Evolutionary conservation across 1,140 invertebrate species (phyloP).

Genomic region (Drosophila grimshawi): DNA sequence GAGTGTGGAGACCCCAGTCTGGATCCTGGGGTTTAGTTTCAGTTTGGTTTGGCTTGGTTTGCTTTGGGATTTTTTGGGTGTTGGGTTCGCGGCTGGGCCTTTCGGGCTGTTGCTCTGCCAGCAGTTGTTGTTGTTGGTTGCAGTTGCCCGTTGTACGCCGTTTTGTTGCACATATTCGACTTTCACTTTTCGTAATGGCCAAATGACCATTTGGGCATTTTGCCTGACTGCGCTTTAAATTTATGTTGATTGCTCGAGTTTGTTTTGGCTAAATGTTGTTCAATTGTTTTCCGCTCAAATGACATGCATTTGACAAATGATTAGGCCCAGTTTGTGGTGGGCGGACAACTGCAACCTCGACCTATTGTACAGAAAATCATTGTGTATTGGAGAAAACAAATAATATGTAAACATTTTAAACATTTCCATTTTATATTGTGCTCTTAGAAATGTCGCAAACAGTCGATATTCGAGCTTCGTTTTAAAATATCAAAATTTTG

Average conservation of each 20-base stretch:
- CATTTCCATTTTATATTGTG: too few species aligned
- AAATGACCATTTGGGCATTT: slow-evolving; percentile 78
- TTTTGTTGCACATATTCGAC: slow-evolving; percentile 70
- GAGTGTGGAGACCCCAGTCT: slow-evolving; percentile 14
- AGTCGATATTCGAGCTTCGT: too few species aligned
- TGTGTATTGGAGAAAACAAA: too few species aligned
- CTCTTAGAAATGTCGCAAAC: too few species aligned
- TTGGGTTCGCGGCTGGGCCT: slow-evolving; percentile 27
- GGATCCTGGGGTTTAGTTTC: slow-evolving; percentile 14
- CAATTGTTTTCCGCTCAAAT: slow-evolving; percentile 68
- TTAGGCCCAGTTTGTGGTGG: slow-evolving; percentile 41
- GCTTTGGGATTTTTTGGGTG: slow-evolving; percentile 38
- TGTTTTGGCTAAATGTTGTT: slow-evolving; percentile 66
- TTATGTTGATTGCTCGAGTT: slow-evolving; percentile 78
- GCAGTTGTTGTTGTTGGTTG: neutral
- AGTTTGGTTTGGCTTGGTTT: neutral
- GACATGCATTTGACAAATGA: slow-evolving; percentile 79
- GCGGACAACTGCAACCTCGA: slow-evolving; percentile 27
- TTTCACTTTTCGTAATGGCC: slow-evolving; percentile 70
- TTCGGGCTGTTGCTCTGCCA: slow-evolving; percentile 14
- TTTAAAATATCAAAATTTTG: too few species aligned
- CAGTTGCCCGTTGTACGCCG: neutral
- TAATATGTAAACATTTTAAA: too few species aligned
- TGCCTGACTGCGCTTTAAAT: slow-evolving; percentile 71
- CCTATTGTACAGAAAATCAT: slow-evolving; percentile 3